phyloP scores from a whole-genome alignment of 2,888 invertebrate genomes.

The Himalopsyche japonica region DNA sequence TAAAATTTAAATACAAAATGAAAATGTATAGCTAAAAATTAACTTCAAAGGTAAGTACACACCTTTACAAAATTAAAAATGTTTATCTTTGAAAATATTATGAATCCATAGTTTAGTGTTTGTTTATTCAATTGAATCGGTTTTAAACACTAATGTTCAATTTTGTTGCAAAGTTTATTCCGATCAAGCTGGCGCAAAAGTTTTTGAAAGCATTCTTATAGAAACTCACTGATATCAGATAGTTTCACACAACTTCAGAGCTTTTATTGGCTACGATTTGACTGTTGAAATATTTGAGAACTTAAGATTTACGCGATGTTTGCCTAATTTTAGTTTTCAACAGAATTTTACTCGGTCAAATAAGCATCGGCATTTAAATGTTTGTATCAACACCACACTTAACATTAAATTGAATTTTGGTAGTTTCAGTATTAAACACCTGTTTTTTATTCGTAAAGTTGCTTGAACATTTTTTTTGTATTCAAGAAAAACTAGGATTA shows the following conservation, averaged over 20 bases:
- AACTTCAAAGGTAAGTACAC: too few species aligned
- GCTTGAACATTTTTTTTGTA: too few species aligned
- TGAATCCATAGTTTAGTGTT: background rate
- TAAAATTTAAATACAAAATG: too few species aligned
- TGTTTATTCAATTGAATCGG: background rate
- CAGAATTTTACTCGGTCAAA: background rate
- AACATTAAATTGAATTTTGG: too few species aligned
- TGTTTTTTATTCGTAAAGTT: too few species aligned
- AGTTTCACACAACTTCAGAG: background rate
- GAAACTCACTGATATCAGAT: background rate
- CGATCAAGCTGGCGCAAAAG: background rate
- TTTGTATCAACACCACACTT: too few species aligned
- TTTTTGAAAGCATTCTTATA: constrained; percentile 22
- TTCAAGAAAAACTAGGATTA: too few species aligned
- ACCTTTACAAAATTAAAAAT: too few species aligned
- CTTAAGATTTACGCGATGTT: background rate
- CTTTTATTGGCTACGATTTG: background rate
- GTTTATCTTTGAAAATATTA: background rate
- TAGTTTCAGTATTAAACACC: too few species aligned
- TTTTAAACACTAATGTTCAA: constrained; percentile 10
- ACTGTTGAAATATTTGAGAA: background rate
- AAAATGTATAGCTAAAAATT: too few species aligned
- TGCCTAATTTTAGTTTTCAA: background rate
- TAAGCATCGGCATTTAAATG: too few species aligned
- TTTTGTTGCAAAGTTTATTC: constrained; percentile 16